These are phyloP conservation scores for Arnoldichthys spilopterus DNA, from an alignment of 2,797 vertebrate species.

Conservation along the genomic window DNA sequence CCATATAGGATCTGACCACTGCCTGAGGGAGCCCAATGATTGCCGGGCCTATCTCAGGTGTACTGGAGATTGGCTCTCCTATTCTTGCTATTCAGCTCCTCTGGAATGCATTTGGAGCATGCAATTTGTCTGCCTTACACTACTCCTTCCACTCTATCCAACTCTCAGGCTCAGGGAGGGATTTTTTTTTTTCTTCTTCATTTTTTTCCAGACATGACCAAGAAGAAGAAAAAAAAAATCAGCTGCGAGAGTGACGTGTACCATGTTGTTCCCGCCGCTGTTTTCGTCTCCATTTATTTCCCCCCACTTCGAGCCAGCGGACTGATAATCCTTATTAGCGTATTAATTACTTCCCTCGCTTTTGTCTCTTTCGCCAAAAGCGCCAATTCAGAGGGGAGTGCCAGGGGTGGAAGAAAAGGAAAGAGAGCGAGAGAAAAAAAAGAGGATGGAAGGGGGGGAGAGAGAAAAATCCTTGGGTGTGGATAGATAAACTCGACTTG, in stretches of 20 bases:
- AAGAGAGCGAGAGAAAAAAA: not conserved
- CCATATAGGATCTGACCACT: conserved; percentile 41
- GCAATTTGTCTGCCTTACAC: conserved; percentile 36
- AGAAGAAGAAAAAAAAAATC: conserved; percentile 23
- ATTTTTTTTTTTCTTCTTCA: no score
- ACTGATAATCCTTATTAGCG: conserved; percentile 37
- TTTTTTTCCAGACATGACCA: not conserved
- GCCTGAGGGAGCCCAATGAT: conserved; percentile 43
- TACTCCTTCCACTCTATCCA: not conserved
- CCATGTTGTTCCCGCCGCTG: not conserved
- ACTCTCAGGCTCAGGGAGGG: not conserved
- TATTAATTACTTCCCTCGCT: conserved; percentile 28
- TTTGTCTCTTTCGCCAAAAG: conserved; percentile 33
- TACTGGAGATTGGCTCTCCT: conserved; percentile 28
- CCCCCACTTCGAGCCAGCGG: conserved; percentile 8
- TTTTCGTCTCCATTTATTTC: conserved; percentile 6
- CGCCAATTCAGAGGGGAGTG: not conserved
- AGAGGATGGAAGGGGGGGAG: not conserved
- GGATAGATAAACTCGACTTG: conserved; percentile 36
- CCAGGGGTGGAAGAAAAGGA: no score
- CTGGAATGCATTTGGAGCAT: conserved; percentile 56
- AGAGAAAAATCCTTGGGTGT: conserved; percentile 5
- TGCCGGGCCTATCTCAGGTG: conserved; percentile 50
- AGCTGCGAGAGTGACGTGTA: conserved; percentile 2
- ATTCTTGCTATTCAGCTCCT: conserved; percentile 28